A percentile compares a stretch with the other conserved stretches of the same genome.
Evolutionary conservation across 2,113 vertebrate species (phyloP).

Genomic region (Osmerus mordax): DNA sequence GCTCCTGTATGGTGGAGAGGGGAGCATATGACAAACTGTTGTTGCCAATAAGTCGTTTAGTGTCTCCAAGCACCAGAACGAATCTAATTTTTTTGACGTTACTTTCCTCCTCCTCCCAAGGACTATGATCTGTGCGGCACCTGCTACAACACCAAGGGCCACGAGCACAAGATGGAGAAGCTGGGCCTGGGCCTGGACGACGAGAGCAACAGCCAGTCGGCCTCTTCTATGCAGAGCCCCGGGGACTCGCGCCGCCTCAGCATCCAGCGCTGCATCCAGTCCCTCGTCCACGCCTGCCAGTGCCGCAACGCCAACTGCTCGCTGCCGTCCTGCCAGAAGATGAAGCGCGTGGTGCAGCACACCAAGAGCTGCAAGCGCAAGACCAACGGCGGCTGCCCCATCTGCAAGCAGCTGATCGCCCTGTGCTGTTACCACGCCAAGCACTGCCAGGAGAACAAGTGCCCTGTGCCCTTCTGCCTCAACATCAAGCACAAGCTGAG

Average conservation of each 20-base stretch:
- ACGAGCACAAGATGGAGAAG: conserved; percentile 99
- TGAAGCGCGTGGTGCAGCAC: conserved; percentile 97
- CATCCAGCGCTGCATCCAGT: conserved; percentile 99
- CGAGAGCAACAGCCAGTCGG: conserved; percentile 89
- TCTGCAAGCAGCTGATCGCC: conserved; percentile 97
- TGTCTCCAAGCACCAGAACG: not conserved
- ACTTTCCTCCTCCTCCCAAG: conserved; percentile 59
- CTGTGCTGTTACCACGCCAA: conserved; percentile 98
- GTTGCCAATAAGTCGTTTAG: not conserved
- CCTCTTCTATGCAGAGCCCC: conserved; percentile 87
- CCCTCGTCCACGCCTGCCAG: conserved; percentile 95
- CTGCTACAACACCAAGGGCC: conserved; percentile 93
- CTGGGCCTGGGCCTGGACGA: conserved; percentile 93
- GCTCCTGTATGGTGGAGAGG: not conserved
- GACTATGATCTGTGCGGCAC: conserved; percentile 98
- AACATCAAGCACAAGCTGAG: conserved; percentile 99
- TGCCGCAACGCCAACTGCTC: conserved; percentile 97
- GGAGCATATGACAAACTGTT: not conserved
- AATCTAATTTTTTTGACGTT: not conserved
- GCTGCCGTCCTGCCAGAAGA: conserved; percentile 96
- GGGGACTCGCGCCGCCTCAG: conserved; percentile 94
- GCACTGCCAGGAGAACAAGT: conserved; percentile 99
- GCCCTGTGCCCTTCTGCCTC: conserved; percentile 96
- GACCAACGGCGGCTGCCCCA: conserved; percentile 94
- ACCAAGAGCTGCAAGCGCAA: conserved; percentile 98